Base-by-base conservation (phyloP, 2,888 invertebrate genomes). In the Hipparchia semele region DNA sequence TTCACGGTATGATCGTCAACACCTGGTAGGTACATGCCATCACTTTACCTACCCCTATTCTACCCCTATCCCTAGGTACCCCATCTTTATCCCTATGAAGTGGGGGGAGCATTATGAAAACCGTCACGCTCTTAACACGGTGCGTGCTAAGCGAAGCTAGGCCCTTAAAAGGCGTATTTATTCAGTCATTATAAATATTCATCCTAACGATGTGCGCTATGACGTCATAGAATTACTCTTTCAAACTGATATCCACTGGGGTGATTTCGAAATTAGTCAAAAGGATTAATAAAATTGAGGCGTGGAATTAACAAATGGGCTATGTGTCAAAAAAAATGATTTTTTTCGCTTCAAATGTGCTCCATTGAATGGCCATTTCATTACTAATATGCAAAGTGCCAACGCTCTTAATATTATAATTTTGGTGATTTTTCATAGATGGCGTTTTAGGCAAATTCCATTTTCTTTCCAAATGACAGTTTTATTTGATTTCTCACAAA, bases 1-100 rank as follows among this genome's bases (percentile, higher is more conserved):
- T 83, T 81, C 81, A 77, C 82, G 80, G 76, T 78, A 81, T 78
- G 83, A 87, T 87, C 85, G 79, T 80, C 84, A 84, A 84, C 88
- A 87, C 87, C 86, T 87, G 79, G 72, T 76, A 75, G 79, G 79
- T 70, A 70, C 69, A 53, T 69, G 69, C 61, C 69, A 79, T 79
- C 75, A 75, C 69, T 67, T 68, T 68, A 70, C 64, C 64, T 70
- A 70, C 62, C 70, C 62, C 62, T 46, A 64, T 64, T 13, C 70
- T 56, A 46, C 33, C 65, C 53, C 51, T 56, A 54, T 56, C 51
- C 66, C 66, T 66, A 33, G 33, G 53, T 53, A 59, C 79, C 74
- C 83, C 81, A 79, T 80, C 82, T 83, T 83, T 85, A 84, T 81
- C 81, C 84, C 80, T 79, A 80, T 79, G 79, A 71, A 71, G 68